A percentile compares a stretch with the other conserved stretches of the same genome.
These are phyloP conservation scores for Sternotherus odoratus DNA, from an alignment of 2,797 vertebrate species.

Conservation along the genomic window DNA sequence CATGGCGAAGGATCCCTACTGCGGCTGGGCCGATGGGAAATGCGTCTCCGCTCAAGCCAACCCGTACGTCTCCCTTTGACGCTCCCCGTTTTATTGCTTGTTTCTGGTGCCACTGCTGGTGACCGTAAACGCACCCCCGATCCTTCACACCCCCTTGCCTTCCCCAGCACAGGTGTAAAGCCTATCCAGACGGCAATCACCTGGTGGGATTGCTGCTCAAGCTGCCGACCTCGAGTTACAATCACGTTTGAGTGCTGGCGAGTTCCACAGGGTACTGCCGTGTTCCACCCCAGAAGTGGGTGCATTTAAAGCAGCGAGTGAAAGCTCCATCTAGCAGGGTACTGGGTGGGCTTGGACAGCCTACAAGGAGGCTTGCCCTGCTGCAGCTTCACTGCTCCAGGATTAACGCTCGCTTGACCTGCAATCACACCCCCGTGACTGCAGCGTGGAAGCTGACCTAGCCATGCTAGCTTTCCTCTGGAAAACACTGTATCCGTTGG, in stretches of 20 bases:
- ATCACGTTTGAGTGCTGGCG: too few relatives aligned
- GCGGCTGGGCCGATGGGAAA: conserved; percentile 66
- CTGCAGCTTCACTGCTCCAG: too few relatives aligned
- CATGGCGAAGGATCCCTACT: conserved; percentile 81
- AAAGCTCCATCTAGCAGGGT: too few relatives aligned
- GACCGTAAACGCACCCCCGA: not conserved
- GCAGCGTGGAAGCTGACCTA: not conserved
- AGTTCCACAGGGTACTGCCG: too few relatives aligned
- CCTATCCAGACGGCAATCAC: not conserved
- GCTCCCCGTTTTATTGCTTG: not conserved
- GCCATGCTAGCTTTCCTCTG: not conserved
- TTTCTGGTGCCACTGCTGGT: accelerated
- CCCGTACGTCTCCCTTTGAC: not conserved
- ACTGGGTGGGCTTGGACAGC: too few relatives aligned
- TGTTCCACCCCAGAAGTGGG: too few relatives aligned
- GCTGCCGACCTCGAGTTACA: accelerated
- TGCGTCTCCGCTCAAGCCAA: conserved; percentile 67
- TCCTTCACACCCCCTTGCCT: accelerated
- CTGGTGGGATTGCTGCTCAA: too few relatives aligned
- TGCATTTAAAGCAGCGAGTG: too few relatives aligned
- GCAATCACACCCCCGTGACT: not conserved
- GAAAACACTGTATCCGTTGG: accelerated
- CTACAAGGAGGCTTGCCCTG: too few relatives aligned
- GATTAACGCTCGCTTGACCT: not conserved
- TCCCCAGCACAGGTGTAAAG: not conserved